Conservation (phyloP, 2,113 vertebrate genomes). For the Macrotus californicus region DNA sequence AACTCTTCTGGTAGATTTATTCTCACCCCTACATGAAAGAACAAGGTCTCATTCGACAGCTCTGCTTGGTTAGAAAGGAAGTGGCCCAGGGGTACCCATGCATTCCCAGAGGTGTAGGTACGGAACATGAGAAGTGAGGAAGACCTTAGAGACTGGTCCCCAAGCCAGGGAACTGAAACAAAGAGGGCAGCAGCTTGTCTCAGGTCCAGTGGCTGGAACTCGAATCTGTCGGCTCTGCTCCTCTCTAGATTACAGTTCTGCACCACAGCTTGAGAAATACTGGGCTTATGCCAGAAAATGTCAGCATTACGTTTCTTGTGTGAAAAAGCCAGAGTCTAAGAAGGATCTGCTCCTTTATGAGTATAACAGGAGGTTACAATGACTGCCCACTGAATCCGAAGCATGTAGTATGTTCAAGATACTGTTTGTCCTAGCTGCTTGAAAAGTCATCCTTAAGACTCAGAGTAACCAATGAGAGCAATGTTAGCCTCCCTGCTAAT, state of each 20-base stretch:
- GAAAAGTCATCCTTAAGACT: background rate
- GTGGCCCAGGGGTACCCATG: background rate
- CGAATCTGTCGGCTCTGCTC: background rate
- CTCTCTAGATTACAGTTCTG: background rate
- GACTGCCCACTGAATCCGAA: background rate
- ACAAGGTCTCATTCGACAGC: background rate
- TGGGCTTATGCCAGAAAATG: background rate
- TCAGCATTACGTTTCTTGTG: background rate
- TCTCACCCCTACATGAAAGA: background rate
- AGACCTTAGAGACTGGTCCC: no score
- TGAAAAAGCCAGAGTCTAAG: background rate
- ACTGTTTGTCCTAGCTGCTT: background rate
- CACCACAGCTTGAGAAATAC: background rate
- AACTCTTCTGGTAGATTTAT: background rate
- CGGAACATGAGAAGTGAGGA: background rate
- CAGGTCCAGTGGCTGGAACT: background rate
- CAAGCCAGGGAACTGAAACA: background rate
- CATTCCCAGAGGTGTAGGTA: background rate
- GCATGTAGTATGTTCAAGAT: background rate
- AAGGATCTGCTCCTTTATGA: background rate
- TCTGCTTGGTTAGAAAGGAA: background rate
- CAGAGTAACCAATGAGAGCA: background rate
- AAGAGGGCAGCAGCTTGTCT: no score
- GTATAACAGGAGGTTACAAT: background rate
- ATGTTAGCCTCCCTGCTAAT: background rate